Evolutionary conservation across 2,888 invertebrate species (phyloP).

Genomic region (Pyrrhia umbra): DNA sequence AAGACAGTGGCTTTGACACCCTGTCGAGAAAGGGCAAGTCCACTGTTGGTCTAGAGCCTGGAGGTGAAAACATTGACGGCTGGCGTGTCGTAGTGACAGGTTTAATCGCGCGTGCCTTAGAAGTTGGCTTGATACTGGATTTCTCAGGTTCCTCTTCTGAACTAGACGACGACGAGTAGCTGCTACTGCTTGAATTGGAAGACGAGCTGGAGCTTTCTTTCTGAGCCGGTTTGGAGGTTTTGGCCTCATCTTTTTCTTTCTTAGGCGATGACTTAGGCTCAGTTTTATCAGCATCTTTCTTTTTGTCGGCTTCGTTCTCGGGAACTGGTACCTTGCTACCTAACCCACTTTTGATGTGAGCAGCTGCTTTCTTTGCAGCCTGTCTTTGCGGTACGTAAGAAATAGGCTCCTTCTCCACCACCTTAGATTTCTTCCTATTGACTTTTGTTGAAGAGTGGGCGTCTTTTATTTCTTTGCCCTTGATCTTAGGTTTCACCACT

Average conservation of each 20-base stretch:
- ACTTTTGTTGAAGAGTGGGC: slow-evolving; percentile 76
- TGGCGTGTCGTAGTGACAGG: slow-evolving; percentile 74
- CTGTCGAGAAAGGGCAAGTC: slow-evolving; percentile 95
- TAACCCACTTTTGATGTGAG: slow-evolving; percentile 95
- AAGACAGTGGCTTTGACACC: slow-evolving; percentile 92
- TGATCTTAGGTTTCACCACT: slow-evolving; percentile 78
- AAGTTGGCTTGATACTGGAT: slow-evolving; percentile 80
- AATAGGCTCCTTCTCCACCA: slow-evolving; percentile 92
- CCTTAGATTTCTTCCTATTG: slow-evolving; percentile 89
- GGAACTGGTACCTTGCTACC: slow-evolving; percentile 88
- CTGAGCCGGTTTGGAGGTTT: slow-evolving; percentile 73
- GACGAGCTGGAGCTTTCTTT: slow-evolving; percentile 89
- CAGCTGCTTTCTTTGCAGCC: slow-evolving; percentile 97
- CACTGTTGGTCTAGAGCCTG: slow-evolving; percentile 88
- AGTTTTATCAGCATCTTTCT: slow-evolving; percentile 79
- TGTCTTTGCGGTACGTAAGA: slow-evolving; percentile 97
- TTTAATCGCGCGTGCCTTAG: slow-evolving; percentile 85
- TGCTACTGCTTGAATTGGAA: slow-evolving; percentile 89
- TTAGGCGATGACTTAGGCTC: slow-evolving; percentile 81
- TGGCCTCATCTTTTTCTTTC: slow-evolving; percentile 87
- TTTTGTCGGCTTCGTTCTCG: slow-evolving; percentile 81
- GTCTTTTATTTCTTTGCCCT: slow-evolving; percentile 85
- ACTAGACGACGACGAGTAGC: slow-evolving; percentile 90
- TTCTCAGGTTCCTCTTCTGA: slow-evolving; percentile 90
- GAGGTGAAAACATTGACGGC: slow-evolving; percentile 85